Conservation (phyloP, 1,140 invertebrate species). For the Drosophila fuyamai region DNA sequence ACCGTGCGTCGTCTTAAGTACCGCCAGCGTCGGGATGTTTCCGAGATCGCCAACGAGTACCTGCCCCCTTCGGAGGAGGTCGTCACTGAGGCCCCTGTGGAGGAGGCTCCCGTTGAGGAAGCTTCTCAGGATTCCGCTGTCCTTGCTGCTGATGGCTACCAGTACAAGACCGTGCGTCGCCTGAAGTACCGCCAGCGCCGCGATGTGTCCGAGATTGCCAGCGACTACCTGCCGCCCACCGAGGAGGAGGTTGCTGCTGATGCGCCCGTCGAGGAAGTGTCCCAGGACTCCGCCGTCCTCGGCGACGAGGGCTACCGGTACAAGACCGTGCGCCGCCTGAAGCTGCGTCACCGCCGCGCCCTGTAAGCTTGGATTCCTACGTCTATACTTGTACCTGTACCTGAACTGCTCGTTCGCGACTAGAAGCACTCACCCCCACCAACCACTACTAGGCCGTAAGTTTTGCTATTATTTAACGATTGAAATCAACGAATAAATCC, state of each 20-base stretch:
- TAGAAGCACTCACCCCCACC: slow-evolving; percentile 46
- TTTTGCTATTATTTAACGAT: slow-evolving; percentile 79
- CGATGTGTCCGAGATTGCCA: slow-evolving; percentile 60
- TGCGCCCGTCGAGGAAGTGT: slow-evolving; percentile 43
- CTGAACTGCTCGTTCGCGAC: slow-evolving; percentile 62
- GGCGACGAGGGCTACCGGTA: slow-evolving; percentile 68
- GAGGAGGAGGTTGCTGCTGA: slow-evolving; percentile 52
- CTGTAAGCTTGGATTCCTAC: slow-evolving; percentile 40
- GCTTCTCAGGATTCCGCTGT: slow-evolving; percentile 52
- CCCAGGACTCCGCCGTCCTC: slow-evolving; percentile 62
- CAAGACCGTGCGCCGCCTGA: slow-evolving; percentile 76
- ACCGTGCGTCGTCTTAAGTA: slow-evolving; percentile 67
- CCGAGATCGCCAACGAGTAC: slow-evolving; percentile 60
- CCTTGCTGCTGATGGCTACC: slow-evolving; percentile 55
- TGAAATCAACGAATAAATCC: slow-evolving; percentile 78
- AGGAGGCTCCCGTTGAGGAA: slow-evolving; percentile 39
- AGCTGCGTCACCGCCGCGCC: slow-evolving; percentile 73
- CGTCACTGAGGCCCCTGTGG: slow-evolving; percentile 23
- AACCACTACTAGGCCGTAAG: slow-evolving; percentile 67
- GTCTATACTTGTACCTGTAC: slow-evolving; percentile 10
- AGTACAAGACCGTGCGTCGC: slow-evolving; percentile 66
- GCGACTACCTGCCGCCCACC: slow-evolving; percentile 57
- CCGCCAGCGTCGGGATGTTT: slow-evolving; percentile 69
- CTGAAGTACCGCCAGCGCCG: slow-evolving; percentile 60
- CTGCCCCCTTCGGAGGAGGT: slow-evolving; percentile 56